A percentile compares a stretch with the other conserved stretches of the same genome.
Evolutionary conservation across 2,797 vertebrate species (phyloP).

Genomic region (Sebastes iracundus): DNA sequence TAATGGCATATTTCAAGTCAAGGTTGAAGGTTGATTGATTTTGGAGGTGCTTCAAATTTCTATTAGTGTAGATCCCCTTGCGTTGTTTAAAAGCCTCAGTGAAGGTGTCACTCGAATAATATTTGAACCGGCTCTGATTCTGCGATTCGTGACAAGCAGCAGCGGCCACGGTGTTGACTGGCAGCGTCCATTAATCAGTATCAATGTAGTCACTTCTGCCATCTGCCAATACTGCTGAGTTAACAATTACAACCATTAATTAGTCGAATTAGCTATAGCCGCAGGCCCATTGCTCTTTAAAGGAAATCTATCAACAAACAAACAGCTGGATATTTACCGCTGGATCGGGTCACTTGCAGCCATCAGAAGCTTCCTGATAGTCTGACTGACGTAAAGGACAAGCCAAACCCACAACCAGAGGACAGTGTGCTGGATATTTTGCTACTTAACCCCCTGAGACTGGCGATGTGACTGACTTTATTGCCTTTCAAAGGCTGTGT

Average conservation of each 20-base stretch:
- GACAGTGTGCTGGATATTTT: neutral
- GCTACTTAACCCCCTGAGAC: no score
- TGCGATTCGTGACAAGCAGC: neutral
- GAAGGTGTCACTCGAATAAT: slow-evolving; percentile 1
- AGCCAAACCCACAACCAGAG: neutral
- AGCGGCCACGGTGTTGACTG: neutral
- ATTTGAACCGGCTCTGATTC: neutral
- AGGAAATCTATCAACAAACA: slow-evolving; percentile 42
- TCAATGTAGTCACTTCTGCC: slow-evolving; percentile 11
- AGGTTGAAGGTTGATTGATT: slow-evolving; percentile 40
- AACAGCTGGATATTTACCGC: slow-evolving; percentile 9
- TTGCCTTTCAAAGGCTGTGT: no score
- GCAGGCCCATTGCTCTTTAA: slow-evolving; percentile 9
- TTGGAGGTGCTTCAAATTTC: slow-evolving; percentile 14
- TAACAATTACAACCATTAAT: slow-evolving; percentile 48
- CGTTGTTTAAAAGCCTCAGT: slow-evolving; percentile 7
- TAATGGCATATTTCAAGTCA: slow-evolving; percentile 8
- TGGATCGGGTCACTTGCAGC: neutral
- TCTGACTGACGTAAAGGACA: slow-evolving; percentile 4
- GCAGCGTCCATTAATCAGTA: slow-evolving; percentile 26
- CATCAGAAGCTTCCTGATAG: neutral
- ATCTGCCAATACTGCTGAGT: slow-evolving; percentile 44
- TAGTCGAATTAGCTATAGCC: slow-evolving; percentile 23
- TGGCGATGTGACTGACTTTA: no score
- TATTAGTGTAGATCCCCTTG: neutral